These are phyloP conservation scores for Thelaira solivaga DNA, from an alignment of 2,888 invertebrate species.

Conservation along the genomic window DNA sequence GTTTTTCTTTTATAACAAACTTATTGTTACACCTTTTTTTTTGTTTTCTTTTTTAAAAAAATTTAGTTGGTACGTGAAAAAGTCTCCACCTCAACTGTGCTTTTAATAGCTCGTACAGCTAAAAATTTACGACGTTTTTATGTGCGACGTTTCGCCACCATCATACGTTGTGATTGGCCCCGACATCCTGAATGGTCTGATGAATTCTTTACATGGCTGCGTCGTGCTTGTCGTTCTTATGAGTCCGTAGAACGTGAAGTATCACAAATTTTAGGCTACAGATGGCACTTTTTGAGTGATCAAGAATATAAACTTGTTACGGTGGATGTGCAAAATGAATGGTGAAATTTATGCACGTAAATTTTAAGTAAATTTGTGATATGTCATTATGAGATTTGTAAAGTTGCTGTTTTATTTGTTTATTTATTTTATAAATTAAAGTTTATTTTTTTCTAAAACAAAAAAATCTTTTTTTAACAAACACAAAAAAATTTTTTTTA, in stretches of 20 bases:
- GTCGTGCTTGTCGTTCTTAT: constrained; percentile 81
- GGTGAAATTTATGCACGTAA: constrained; percentile 56
- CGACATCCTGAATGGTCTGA: constrained; percentile 82
- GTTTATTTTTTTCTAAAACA: not conserved
- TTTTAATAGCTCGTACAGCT: constrained; percentile 83
- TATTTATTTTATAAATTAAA: constrained; percentile 19
- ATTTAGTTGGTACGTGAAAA: constrained; percentile 86
- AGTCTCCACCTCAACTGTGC: constrained; percentile 86
- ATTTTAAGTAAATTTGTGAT: constrained; percentile 57
- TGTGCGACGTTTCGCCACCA: constrained; percentile 84
- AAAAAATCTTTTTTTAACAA: not conserved
- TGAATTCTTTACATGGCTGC: constrained; percentile 83
- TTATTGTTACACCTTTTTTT: too few species aligned
- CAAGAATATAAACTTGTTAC: constrained; percentile 80
- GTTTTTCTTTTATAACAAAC: too few species aligned
- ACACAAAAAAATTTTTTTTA: too few species aligned
- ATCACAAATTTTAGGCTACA: constrained; percentile 81
- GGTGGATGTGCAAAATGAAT: constrained; percentile 70
- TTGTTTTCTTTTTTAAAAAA: too few species aligned
- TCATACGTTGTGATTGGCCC: constrained; percentile 85
- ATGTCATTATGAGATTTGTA: constrained; percentile 30
- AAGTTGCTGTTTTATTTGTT: constrained; percentile 8
- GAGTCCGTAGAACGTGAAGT: constrained; percentile 83
- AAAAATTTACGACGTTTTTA: constrained; percentile 81
- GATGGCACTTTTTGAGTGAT: constrained; percentile 84